Base-by-base conservation (phyloP, 2,113 vertebrate genomes). In the Miniopterus natalensis region DNA sequence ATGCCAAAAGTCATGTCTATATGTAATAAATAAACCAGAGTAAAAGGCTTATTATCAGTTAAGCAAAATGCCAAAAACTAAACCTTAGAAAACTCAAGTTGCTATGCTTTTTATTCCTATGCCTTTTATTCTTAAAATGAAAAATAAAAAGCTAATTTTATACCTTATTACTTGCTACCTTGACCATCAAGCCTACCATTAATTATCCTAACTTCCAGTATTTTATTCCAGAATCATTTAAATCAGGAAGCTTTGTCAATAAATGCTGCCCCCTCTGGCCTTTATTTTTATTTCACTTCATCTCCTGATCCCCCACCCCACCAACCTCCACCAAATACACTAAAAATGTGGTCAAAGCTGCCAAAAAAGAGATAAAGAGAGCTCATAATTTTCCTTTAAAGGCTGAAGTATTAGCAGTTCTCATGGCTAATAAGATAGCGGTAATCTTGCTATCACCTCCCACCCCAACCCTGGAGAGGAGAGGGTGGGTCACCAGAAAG, bases 171-270 rank as follows among this genome's bases (percentile, higher is more conserved):
- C 8, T 85, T 91, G 77, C 66, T 66, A 61, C 80, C 20, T 27
- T 68, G 71, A 20, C 11, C 17, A 74, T 40, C 11, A 68, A n/a
- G 17, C 4, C 68, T n/a, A 77, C 21, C 31, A 51, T 68, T 68
- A 68, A 51, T 45, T 36, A 80, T 74, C 20, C 13, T 70, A 55
- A 36, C 29, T 74, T 81, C 20, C 40, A 40, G 14, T 29, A n/a
- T 77, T 83, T 61, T 51, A 70, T 47, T 85, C 73, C 29, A 88
- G 84, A 92, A 45, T 55, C 74, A 92, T n/a, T 88, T 86, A 79
- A 75, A 73, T 23, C 31, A 59, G 77, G 47, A 4, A 3, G 42
- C 29, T 84, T 25, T 53, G 53, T 77, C 5, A 27, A 9, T 42
- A 88, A 87, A 49, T 63, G 59, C 29, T 21, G 45, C 71, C 25